A percentile compares a stretch with the other conserved stretches of the same genome.
These are phyloP conservation scores for Kuschelorhynchus macadamiae DNA, from an alignment of 2,888 invertebrate genomes.

Conservation along the genomic window DNA sequence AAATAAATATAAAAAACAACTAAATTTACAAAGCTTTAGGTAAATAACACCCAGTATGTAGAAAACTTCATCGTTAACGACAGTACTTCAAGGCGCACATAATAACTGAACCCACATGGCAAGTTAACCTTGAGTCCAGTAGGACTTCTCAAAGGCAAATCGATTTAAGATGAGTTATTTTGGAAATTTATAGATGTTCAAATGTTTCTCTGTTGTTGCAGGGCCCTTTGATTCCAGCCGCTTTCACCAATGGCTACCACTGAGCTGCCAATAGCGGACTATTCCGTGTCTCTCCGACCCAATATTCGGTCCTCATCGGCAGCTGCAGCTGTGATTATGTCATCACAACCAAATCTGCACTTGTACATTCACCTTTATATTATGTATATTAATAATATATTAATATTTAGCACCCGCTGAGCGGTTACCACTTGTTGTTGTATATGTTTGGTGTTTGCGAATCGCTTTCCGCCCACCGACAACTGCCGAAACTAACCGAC, in stretches of 20 bases:
- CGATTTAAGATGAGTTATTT: neutral
- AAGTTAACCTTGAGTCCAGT: too few species aligned
- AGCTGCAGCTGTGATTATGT: slow-evolving; percentile 67
- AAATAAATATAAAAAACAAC: too few species aligned
- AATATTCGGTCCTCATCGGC: slow-evolving; percentile 60
- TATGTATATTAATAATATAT: slow-evolving; percentile 64
- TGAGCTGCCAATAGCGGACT: slow-evolving; percentile 70
- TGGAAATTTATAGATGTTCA: neutral
- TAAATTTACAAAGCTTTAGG: too few species aligned
- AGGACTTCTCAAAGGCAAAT: too few species aligned
- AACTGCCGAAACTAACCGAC: slow-evolving; percentile 66
- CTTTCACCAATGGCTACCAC: slow-evolving; percentile 99
- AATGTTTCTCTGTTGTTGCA: slow-evolving; percentile 71
- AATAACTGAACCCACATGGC: too few species aligned
- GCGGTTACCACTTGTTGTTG: slow-evolving; percentile 70
- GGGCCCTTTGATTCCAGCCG: slow-evolving; percentile 98
- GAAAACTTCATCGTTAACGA: too few species aligned
- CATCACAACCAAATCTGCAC: slow-evolving; percentile 67
- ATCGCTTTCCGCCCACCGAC: slow-evolving; percentile 67
- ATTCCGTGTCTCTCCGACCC: slow-evolving; percentile 66
- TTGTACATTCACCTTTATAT: slow-evolving; percentile 68
- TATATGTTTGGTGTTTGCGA: slow-evolving; percentile 69
- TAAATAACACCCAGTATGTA: too few species aligned
- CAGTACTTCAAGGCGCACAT: too few species aligned
- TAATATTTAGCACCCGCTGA: slow-evolving; percentile 68